phyloP scores from a whole-genome alignment of 2,113 vertebrate species.

The Mandrillus leucophaeus region DNA sequence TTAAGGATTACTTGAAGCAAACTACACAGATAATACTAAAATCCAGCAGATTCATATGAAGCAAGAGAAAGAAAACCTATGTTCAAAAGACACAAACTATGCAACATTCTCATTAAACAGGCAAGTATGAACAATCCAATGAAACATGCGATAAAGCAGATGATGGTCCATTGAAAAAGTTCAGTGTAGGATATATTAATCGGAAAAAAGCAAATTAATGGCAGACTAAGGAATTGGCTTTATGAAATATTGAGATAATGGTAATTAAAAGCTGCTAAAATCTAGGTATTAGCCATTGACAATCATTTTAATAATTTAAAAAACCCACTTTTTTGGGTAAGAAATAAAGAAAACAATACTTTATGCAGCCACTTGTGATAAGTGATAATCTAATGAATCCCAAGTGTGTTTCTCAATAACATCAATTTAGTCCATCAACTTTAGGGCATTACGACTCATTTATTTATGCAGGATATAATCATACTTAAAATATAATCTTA shows the following conservation, averaged over 20 bases:
- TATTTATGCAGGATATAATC: slow-evolving; percentile 33
- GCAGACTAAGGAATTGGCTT: slow-evolving; percentile 51
- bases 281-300: not conserved
- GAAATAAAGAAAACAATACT: slow-evolving; percentile 17
- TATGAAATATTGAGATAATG: slow-evolving; percentile 2
- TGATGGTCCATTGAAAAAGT: slow-evolving; percentile 92
- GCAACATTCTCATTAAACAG: slow-evolving; percentile 99
- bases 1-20: slow-evolving; percentile 96
- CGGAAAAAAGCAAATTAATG: slow-evolving; percentile 58
- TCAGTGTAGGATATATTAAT: slow-evolving; percentile 95
- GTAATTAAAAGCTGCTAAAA: slow-evolving; percentile 36
- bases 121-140: slow-evolving; percentile 99
- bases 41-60: slow-evolving; percentile 97
- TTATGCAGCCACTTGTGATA: slow-evolving; percentile 35
- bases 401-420: not conserved
- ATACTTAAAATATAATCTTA: slow-evolving; percentile 35
- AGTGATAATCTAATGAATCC: slow-evolving; percentile 38
- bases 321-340: not conserved
- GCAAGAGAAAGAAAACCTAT: slow-evolving; percentile 97
- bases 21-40: slow-evolving; percentile 98
- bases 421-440: slow-evolving; percentile 9
- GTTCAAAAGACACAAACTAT: slow-evolving; percentile 98
- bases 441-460: not conserved
- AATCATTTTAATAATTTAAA: slow-evolving; percentile 18
- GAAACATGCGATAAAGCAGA: slow-evolving; percentile 99